phyloP scores from a whole-genome alignment of 2,113 vertebrate species.

The Syngnathus scovelli region DNA sequence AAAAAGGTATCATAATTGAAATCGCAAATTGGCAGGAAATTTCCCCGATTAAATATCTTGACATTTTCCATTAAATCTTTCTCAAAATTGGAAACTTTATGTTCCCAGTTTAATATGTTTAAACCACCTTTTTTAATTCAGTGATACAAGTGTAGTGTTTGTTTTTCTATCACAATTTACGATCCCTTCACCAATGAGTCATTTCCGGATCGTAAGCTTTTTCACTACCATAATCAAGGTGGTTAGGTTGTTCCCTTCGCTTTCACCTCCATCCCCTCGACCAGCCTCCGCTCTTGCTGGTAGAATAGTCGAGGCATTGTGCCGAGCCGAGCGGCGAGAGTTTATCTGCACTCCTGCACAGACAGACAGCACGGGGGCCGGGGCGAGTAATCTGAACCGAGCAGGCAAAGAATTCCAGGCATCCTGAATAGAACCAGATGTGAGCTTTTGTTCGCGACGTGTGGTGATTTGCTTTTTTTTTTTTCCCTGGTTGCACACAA shows the following conservation, averaged over 20 bases:
- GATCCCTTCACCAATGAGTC: not conserved
- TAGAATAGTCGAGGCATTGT: constrained; percentile 51
- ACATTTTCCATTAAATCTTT: too few relatives aligned
- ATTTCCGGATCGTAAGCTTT: not conserved
- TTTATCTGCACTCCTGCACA: constrained; percentile 45
- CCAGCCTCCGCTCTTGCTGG: constrained; percentile 20
- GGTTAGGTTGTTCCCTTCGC: not conserved
- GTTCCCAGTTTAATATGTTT: too few relatives aligned
- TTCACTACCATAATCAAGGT: not conserved
- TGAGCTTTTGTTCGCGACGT: constrained; percentile 33
- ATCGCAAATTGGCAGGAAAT: too few relatives aligned
- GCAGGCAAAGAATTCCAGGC: constrained; percentile 56
- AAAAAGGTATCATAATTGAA: too few relatives aligned
- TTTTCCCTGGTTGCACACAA: constrained; percentile 12
- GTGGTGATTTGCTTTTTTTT: constrained; percentile 14
- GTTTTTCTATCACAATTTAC: too few relatives aligned
- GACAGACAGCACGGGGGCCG: constrained; percentile 39
- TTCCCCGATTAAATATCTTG: too few relatives aligned
- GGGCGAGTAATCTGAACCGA: constrained; percentile 55
- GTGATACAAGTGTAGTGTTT: too few relatives aligned
- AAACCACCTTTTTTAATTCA: too few relatives aligned
- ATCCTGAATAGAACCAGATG: constrained; percentile 67
- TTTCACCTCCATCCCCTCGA: constrained; percentile 25
- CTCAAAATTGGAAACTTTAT: too few relatives aligned
- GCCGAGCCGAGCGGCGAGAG: constrained; percentile 28